Conservation (phyloP, 1,140 invertebrate genomes). For the Batillaria attramentaria region DNA sequence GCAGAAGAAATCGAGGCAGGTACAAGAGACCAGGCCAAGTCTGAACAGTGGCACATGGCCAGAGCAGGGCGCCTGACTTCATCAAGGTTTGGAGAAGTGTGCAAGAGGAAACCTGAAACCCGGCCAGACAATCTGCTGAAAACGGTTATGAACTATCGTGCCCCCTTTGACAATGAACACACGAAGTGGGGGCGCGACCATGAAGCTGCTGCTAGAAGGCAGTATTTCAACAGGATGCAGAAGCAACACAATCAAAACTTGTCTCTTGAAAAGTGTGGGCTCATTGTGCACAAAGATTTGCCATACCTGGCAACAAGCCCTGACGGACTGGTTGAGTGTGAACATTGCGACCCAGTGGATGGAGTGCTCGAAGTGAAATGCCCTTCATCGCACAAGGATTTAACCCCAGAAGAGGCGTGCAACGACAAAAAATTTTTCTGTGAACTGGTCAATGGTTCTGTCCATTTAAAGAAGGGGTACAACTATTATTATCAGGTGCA, state of each 20-base stretch:
- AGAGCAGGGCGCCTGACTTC: too few species aligned
- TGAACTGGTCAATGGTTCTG: slow-evolving; percentile 15
- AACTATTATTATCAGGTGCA: slow-evolving; percentile 71
- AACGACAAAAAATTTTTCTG: slow-evolving; percentile 34
- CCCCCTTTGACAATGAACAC: too few species aligned
- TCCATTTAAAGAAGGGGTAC: slow-evolving; percentile 59
- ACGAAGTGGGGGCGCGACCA: too few species aligned
- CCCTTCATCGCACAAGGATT: slow-evolving; percentile 23
- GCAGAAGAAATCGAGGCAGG: too few species aligned
- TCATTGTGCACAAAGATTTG: not conserved
- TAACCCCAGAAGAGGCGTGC: slow-evolving; percentile 15
- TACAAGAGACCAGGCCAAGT: too few species aligned
- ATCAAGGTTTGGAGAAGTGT: too few species aligned
- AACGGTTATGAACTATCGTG: too few species aligned
- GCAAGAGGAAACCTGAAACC: too few species aligned
- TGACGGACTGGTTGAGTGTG: slow-evolving; percentile 17
- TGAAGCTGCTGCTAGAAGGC: not conserved
- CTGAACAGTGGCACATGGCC: too few species aligned
- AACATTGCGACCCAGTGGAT: too few species aligned
- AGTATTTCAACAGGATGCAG: not conserved
- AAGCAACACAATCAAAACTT: not conserved
- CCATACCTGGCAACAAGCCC: slow-evolving; percentile 17
- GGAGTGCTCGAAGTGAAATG: slow-evolving; percentile 42
- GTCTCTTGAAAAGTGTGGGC: not conserved
- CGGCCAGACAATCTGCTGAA: too few species aligned